Evolutionary conservation across 2,888 invertebrate species (phyloP).

Genomic region (Matsumyia berberina): DNA sequence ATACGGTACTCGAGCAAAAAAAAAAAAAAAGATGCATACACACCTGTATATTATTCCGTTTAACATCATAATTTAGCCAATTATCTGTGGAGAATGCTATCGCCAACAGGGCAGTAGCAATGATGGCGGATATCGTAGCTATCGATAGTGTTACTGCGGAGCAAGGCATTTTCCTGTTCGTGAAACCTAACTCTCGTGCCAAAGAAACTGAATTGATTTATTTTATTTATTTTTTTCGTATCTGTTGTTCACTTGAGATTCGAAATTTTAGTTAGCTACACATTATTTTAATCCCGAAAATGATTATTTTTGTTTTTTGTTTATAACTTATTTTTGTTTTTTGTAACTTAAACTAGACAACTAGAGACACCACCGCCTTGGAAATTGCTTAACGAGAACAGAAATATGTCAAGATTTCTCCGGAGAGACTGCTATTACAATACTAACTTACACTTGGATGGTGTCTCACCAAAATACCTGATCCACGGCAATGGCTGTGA

Average conservation of each 20-base stretch:
- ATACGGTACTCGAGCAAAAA: conserved; percentile 35
- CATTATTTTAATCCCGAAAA: conserved; percentile 58
- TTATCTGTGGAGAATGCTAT: conserved; percentile 98
- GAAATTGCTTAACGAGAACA: conserved; percentile 53
- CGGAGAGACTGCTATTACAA: conserved; percentile 73
- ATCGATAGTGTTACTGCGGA: conserved; percentile 97
- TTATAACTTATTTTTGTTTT: too few species aligned
- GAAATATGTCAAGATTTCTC: conserved; percentile 74
- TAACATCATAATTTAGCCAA: conserved; percentile 97
- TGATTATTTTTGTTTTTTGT: conserved; percentile 10
- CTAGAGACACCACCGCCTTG: conserved; percentile 60
- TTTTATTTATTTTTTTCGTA: neutral
- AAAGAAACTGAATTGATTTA: conserved; percentile 25
- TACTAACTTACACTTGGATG: conserved; percentile 62
- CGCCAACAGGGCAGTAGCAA: conserved; percentile 95
- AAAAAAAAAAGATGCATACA: conserved; percentile 71
- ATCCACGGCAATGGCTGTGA: conserved; percentile 68
- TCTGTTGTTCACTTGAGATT: conserved; percentile 29
- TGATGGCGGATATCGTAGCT: conserved; percentile 97
- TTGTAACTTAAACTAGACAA: conserved; percentile 25
- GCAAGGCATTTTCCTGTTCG: conserved; percentile 91
- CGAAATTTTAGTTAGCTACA: conserved; percentile 53
- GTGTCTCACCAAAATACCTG: conserved; percentile 71
- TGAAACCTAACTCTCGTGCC: conserved; percentile 12
- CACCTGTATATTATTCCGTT: conserved; percentile 94